These are phyloP conservation scores for Drosophila varians DNA, from an alignment of 1,140 invertebrate species.

Conservation along the genomic window DNA sequence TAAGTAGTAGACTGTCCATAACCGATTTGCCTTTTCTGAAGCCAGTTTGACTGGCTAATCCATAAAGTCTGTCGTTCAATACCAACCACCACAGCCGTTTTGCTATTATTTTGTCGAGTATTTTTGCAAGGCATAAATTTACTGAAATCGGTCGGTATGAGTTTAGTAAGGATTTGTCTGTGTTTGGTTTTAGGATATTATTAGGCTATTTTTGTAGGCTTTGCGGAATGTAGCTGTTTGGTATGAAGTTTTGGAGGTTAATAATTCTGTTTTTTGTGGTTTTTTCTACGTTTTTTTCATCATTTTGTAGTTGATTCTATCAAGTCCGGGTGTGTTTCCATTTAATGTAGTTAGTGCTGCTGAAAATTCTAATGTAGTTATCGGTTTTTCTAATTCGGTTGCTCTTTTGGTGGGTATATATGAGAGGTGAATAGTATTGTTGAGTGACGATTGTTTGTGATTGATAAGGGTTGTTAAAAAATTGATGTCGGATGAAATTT, in stretches of 20 bases:
- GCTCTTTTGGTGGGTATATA: neutral
- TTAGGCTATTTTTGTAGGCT: neutral
- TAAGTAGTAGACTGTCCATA: no score
- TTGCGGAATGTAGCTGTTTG: neutral
- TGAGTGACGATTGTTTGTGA: neutral
- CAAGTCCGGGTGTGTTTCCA: no score
- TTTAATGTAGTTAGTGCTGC: slow-evolving; percentile 1
- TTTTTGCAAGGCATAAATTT: neutral
- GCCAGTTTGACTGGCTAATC: no score
- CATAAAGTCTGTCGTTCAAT: neutral
- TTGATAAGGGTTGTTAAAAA: no score
- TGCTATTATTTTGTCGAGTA: neutral
- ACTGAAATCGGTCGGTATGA: neutral
- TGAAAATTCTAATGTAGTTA: slow-evolving; percentile 1
- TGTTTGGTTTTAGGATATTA: neutral
- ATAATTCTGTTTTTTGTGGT: neutral
- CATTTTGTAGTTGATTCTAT: neutral
- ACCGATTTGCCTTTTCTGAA: no score
- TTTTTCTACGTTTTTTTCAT: neutral
- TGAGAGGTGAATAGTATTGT: neutral
- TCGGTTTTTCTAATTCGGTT: neutral
- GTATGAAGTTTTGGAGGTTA: slow-evolving; percentile 1
- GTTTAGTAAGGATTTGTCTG: neutral
- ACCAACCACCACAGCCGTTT: neutral
- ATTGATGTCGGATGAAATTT: no score